Percentiles rank a stretch among this genome's conserved stretches.
Evolutionary conservation across 2,888 invertebrate species (phyloP).

Genomic region (Rhagonycha lutea): DNA sequence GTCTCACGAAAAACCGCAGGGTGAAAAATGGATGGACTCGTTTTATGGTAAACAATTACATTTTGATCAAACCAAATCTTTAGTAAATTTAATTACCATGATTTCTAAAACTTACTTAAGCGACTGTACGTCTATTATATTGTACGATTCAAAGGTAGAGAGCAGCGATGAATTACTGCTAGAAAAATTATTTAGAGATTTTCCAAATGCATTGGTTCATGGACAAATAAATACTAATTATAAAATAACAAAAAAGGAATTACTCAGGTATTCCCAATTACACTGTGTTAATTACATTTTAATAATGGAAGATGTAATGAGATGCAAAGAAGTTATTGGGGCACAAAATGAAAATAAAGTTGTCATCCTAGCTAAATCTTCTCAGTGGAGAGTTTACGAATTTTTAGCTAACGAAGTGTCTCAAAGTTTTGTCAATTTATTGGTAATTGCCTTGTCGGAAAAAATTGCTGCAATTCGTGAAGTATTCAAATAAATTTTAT

Average conservation of each 20-base stretch:
- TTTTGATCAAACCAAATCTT: conserved; percentile 61
- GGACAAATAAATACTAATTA: conserved; percentile 63
- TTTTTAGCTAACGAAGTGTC: conserved; percentile 66
- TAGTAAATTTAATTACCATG: conserved; percentile 64
- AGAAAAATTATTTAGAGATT: conserved; percentile 61
- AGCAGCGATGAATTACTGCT: conserved; percentile 61
- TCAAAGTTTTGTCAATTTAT: conserved; percentile 69
- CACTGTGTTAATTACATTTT: conserved; percentile 69
- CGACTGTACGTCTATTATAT: conserved; percentile 68
- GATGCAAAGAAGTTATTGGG: conserved; percentile 62
- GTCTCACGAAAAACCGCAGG: conserved; percentile 50
- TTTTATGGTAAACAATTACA: conserved; percentile 40
- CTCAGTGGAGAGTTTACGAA: conserved; percentile 76
- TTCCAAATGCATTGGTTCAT: conserved; percentile 64
- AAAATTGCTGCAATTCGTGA: conserved; percentile 49
- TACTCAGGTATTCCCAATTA: conserved; percentile 51
- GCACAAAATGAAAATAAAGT: conserved; percentile 67
- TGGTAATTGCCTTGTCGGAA: conserved; percentile 71
- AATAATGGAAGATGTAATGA: conserved; percentile 68
- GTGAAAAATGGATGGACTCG: conserved; percentile 48
- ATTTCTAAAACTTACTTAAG: conserved; percentile 63
- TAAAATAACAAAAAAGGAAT: conserved; percentile 55
- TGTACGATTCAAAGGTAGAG: conserved; percentile 68
- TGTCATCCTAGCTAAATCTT: conserved; percentile 69
- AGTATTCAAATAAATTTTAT: conserved; percentile 30